Evolutionary conservation across 1,140 invertebrate species (phyloP).

Genomic region (Trichomalopsis sarcophagae): DNA sequence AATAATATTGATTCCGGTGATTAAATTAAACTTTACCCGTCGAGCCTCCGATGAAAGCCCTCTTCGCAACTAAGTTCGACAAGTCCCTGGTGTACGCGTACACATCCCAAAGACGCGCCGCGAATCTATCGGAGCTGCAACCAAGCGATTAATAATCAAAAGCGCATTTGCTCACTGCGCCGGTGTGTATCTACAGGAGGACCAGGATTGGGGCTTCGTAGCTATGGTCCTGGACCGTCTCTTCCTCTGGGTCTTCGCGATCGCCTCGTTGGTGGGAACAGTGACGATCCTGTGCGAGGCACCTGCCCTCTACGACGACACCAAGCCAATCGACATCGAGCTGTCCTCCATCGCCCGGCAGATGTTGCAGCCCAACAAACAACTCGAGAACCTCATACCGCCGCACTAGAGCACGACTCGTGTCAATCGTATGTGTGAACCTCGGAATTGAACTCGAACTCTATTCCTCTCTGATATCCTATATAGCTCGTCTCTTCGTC

Average conservation of each 20-base stretch:
- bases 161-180: neutral
- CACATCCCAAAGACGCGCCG: neutral
- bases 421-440: neutral
- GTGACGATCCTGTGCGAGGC: constrained; percentile 92
- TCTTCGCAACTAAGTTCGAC: neutral
- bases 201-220: constrained; percentile 99
- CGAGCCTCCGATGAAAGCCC: neutral
- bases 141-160: neutral
- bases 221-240: constrained; percentile 98
- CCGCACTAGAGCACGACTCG: constrained; percentile 49
- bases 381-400: constrained; percentile 61
- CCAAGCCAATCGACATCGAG: constrained; percentile 91
- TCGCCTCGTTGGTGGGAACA: constrained; percentile 92
- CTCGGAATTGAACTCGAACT: constrained; percentile 22
- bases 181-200: constrained; percentile 80
- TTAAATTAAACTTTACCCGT: neutral
- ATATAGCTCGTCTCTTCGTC: neutral
- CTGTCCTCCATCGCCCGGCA: constrained; percentile 89
- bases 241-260: constrained; percentile 96
- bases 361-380: constrained; percentile 78
- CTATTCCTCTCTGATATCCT: neutral
- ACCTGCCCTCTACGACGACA: constrained; percentile 92
- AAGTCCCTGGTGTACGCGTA: neutral
- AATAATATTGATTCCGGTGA: neutral
- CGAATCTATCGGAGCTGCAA: neutral